Conservation (phyloP, 1,140 invertebrate genomes). For the Myzus persicae region DNA sequence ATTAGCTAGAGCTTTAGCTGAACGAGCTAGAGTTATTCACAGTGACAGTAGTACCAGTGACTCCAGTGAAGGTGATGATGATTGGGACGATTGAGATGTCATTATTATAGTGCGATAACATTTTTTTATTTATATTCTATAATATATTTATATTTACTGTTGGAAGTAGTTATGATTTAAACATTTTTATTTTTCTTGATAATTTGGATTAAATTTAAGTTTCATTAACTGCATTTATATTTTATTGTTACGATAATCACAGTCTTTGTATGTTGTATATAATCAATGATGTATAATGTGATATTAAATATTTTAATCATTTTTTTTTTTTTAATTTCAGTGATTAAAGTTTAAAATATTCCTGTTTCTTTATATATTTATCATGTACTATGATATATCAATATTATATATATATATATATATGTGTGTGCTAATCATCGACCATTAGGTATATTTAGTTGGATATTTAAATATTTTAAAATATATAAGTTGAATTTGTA, state of each 20-base stretch:
- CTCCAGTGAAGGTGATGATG: conserved; percentile 65
- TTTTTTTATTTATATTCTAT: not conserved
- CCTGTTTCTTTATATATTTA: not conserved
- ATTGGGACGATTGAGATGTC: conserved; percentile 70
- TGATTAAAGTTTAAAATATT: not conserved
- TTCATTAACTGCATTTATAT: conserved; percentile 28
- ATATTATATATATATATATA: no score
- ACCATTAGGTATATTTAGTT: not conserved
- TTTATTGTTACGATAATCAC: conserved; percentile 15
- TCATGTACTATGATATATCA: no score
- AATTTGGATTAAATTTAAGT: not conserved
- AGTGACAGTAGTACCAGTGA: conserved; percentile 68
- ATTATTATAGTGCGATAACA: not conserved
- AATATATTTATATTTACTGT: conserved; percentile 32
- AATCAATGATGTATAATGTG: not conserved
- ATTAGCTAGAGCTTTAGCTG: conserved; percentile 78
- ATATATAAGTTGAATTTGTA: not conserved
- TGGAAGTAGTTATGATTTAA: not conserved
- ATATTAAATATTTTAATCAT: conserved; percentile 27
- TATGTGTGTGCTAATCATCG: not conserved
- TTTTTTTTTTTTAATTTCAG: not conserved
- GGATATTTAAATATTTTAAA: not conserved
- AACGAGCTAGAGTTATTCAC: conserved; percentile 75
- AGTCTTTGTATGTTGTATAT: not conserved
- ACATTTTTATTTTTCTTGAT: not conserved